Conservation (phyloP, 2,888 invertebrate genomes). For the Scrobipalpa atriplicella region DNA sequence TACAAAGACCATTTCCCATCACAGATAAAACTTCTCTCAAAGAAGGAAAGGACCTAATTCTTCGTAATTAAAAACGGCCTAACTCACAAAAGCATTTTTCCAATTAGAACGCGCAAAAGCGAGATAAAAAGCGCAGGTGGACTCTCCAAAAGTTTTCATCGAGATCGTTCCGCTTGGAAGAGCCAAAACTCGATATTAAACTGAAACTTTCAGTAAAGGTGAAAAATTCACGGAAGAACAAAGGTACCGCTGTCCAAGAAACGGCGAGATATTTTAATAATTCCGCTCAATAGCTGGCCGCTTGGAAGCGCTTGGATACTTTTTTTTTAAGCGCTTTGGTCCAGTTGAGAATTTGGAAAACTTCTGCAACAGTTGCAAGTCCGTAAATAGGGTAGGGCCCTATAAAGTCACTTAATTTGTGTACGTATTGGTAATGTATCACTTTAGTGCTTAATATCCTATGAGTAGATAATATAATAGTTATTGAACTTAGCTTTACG, state of each 20-base stretch:
- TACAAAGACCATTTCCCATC: not conserved
- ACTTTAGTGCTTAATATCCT: no score
- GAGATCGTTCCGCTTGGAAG: constrained; percentile 32
- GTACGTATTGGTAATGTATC: no score
- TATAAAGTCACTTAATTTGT: no score
- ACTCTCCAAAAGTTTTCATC: constrained; percentile 29
- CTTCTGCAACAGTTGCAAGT: no score
- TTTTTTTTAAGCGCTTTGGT: no score
- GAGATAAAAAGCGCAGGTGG: constrained; percentile 36
- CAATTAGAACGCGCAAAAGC: constrained; percentile 17
- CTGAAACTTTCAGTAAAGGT: constrained; percentile 31
- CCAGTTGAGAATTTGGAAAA: no score
- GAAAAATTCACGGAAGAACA: constrained; percentile 37
- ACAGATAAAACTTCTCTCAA: not conserved
- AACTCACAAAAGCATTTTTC: constrained; percentile 25
- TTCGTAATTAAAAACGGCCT: constrained; percentile 5
- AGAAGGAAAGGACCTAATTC: not conserved
- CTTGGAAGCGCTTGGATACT: not conserved
- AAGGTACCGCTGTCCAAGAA: constrained; percentile 33
- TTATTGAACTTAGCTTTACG: no score
- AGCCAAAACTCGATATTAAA: constrained; percentile 38
- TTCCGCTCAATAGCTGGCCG: constrained; percentile 25
- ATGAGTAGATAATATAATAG: no score
- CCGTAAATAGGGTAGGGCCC: no score
- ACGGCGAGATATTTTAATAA: constrained; percentile 36